These are phyloP conservation scores for Onthophagus sagittarius DNA, from an alignment of 2,888 invertebrate genomes.

Conservation along the genomic window DNA sequence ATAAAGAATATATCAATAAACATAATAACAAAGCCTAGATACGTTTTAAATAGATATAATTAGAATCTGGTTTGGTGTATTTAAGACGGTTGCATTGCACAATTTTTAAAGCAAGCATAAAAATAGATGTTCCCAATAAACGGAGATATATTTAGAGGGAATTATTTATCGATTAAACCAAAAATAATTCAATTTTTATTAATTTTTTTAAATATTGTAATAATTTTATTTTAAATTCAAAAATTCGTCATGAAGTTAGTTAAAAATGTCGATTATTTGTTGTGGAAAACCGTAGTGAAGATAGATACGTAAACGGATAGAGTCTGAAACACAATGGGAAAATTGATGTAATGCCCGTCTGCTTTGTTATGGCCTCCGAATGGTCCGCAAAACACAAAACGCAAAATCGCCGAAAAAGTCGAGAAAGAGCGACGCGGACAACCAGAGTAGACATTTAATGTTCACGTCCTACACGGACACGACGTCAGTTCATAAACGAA, in stretches of 20 bases:
- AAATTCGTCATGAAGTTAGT: not conserved
- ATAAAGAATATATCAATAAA: too few species aligned
- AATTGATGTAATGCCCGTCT: not conserved
- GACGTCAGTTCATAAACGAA: constrained; percentile 81
- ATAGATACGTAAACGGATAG: not conserved
- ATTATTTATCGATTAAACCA: not conserved
- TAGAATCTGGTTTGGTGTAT: not conserved
- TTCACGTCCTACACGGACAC: constrained; percentile 59
- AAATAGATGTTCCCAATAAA: not conserved
- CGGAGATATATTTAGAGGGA: not conserved
- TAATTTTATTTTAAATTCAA: not conserved
- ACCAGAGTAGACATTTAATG: constrained; percentile 55
- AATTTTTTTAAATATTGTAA: too few species aligned
- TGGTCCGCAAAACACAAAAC: constrained; percentile 63
- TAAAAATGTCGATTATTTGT: not conserved
- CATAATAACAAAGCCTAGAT: too few species aligned
- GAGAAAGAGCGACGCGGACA: constrained; percentile 58
- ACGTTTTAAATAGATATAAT: too few species aligned
- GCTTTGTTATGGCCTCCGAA: constrained; percentile 46
- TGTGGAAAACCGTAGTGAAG: not conserved
- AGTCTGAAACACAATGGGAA: not conserved
- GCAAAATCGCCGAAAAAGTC: constrained; percentile 62
- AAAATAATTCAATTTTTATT: not conserved
- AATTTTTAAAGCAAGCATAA: not conserved
- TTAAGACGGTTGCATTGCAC: not conserved